Evolutionary conservation across 2,797 vertebrate genomes (phyloP), one percentile per base, ranked within the genome.

Genomic region (Chaetodon trifasciatus): DNA sequence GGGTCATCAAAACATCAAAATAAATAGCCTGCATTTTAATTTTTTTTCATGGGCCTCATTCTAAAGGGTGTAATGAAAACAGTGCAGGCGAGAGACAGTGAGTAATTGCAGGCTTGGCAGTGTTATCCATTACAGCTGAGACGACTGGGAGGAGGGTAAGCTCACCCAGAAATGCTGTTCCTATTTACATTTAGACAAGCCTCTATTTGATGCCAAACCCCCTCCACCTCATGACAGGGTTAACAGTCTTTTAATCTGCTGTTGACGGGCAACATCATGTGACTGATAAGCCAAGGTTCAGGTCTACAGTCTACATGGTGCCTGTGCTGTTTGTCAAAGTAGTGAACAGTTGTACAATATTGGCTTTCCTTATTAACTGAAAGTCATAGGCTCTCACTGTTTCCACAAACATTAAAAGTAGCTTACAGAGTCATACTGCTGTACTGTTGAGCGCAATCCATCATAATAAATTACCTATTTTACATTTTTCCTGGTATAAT

Each of bases 101-200:
- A 95, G 93, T 94, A 94, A 96, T 95, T 93, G 91, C 90, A 85
- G 86, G 83, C 80, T 81, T 89, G 88, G 89, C 86, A 79, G 83
- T 74, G 90, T 94, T 94, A 94, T 95, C 92, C 91, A 94, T 94
- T 94, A 94, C 83, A 89, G 88, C 91, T 70, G 69, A 79, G 85
- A 86, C 84, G 61, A 81, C 72, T n/a, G 35, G 60, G 89, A 87
- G 86, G 70, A 82, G 69, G 74, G 81, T 75, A 86, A 79, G 83
- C 89, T 84, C 83, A 73, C 81, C 85, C 76, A 88, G 76, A 91
- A 91, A 90, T 64, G 74, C 85, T 86, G 74, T 69, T 92, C 90
- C 89, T 91, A 94, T 96, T 95, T 95, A 94, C 92, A 96, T 96
- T 94, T 94, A 94, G 94, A 95, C 91, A 93, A 93, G 92, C 79